phyloP scores from a whole-genome alignment of 2,888 invertebrate species.

The Dicranocentrus wangi region DNA sequence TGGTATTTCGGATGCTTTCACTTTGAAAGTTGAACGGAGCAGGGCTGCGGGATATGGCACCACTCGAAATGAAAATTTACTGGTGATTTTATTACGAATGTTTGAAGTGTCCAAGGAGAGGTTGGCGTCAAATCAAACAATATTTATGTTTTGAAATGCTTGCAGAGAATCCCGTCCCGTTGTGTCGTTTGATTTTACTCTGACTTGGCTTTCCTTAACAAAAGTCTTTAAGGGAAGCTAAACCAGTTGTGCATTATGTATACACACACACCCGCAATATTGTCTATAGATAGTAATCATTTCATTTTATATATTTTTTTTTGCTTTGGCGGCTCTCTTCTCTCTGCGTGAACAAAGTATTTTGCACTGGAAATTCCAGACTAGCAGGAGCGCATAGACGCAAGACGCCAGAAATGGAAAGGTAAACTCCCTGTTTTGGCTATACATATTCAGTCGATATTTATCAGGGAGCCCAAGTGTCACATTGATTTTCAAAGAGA shows the following conservation, averaged over 20 bases:
- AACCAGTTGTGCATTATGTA: too few relatives aligned
- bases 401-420: too few relatives aligned
- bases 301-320: conserved; percentile 1
- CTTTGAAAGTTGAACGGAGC: too few relatives aligned
- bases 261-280: too few relatives aligned
- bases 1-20: too few relatives aligned
- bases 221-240: too few relatives aligned
- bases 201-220: too few relatives aligned
- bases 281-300: conserved; percentile 5
- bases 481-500: conserved; percentile 72
- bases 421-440: conserved; percentile 33
- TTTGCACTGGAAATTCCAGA: conserved; percentile 3
- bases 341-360: background rate
- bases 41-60: too few relatives aligned
- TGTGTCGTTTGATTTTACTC: too few relatives aligned
- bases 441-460: conserved; percentile 39
- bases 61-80: conserved; percentile 58
- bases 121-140: conserved; percentile 43
- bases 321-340: too few relatives aligned
- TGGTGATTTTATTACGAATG: conserved; percentile 42
- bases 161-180: too few relatives aligned
- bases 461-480: conserved; percentile 63
- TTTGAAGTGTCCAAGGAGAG: conserved; percentile 40
- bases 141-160: conserved; percentile 51
- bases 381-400: conserved; percentile 37